These are phyloP conservation scores for Tetramorium bicarinatum DNA, from an alignment of 2,888 invertebrate genomes.

Conservation along the genomic window DNA sequence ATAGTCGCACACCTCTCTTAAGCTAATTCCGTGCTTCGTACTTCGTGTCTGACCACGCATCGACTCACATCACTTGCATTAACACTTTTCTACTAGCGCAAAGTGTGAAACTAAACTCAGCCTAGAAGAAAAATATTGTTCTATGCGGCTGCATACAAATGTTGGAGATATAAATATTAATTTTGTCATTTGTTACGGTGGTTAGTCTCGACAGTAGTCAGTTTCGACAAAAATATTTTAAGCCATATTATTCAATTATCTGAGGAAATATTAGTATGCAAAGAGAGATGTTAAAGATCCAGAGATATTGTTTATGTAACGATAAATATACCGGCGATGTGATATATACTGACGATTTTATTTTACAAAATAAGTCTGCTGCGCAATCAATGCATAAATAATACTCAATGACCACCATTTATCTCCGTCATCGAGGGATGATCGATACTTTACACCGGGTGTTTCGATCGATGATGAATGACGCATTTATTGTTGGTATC, in stretches of 20 bases:
- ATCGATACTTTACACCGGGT: conserved; percentile 18
- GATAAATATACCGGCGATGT: background rate
- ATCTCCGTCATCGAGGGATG: conserved; percentile 33
- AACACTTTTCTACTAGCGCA: conserved; percentile 11
- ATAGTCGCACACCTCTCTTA: conserved; percentile 37
- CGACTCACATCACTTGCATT: conserved; percentile 62
- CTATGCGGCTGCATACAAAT: conserved; percentile 18
- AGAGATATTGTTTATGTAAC: background rate
- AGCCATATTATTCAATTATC: background rate
- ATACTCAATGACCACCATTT: conserved; percentile 10
- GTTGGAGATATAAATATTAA: background rate
- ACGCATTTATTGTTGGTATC: conserved; percentile 33
- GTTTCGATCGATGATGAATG: conserved; percentile 41
- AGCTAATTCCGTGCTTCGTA: conserved; percentile 46
- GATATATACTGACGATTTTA: background rate
- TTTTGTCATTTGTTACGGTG: background rate
- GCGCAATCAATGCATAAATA: conserved; percentile 14
- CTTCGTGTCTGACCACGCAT: conserved; percentile 64
- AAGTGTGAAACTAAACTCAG: conserved; percentile 7
- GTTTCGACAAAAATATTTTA: background rate
- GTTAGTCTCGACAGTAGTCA: background rate
- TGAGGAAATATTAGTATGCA: background rate
- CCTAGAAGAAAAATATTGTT: conserved; percentile 9
- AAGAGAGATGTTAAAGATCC: background rate
- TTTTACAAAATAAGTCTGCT: conserved; percentile 1